A percentile compares a stretch with the other conserved stretches of the same genome.
These are phyloP conservation scores for Xenotilapia longispinis DNA, from an alignment of 2,113 vertebrate genomes.

Conservation along the genomic window DNA sequence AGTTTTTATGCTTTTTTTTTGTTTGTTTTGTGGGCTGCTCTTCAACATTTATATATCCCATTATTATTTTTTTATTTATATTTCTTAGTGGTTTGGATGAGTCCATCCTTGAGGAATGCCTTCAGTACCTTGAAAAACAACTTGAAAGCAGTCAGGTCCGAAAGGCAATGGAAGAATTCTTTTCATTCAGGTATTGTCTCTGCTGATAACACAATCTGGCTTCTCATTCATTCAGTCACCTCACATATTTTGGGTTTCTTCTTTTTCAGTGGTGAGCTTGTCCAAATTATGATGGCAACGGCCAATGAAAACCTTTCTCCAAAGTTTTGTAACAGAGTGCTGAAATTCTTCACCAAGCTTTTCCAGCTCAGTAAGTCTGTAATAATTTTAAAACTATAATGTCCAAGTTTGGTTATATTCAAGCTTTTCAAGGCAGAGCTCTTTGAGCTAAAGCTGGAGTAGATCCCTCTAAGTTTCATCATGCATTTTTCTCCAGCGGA, in stretches of 20 bases:
- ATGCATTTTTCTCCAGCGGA: constrained; percentile 73
- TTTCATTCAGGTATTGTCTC: constrained; percentile 83
- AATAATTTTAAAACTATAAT: neutral
- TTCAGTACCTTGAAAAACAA: constrained; percentile 94
- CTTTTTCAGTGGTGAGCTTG: constrained; percentile 84
- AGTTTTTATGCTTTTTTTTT: neutral
- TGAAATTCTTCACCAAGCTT: constrained; percentile 99
- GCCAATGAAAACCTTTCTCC: constrained; percentile 95
- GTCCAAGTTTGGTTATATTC: neutral
- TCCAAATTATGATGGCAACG: constrained; percentile 99
- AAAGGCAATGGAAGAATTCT: constrained; percentile 98
- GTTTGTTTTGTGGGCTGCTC: neutral
- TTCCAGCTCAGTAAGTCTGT: constrained; percentile 93
- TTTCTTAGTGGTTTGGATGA: constrained; percentile 86
- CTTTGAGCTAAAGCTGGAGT: neutral
- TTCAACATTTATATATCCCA: neutral
- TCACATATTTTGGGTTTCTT: neutral
- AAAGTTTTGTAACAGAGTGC: constrained; percentile 95
- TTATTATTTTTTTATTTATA: neutral
- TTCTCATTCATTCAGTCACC: neutral
- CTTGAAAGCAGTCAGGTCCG: constrained; percentile 92
- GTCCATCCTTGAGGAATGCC: constrained; percentile 91
- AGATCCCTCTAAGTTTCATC: neutral
- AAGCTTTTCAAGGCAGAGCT: neutral
- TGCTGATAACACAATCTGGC: neutral